Base-by-base conservation (phyloP, 2,888 invertebrate genomes). In the Syrphus vitripennis region DNA sequence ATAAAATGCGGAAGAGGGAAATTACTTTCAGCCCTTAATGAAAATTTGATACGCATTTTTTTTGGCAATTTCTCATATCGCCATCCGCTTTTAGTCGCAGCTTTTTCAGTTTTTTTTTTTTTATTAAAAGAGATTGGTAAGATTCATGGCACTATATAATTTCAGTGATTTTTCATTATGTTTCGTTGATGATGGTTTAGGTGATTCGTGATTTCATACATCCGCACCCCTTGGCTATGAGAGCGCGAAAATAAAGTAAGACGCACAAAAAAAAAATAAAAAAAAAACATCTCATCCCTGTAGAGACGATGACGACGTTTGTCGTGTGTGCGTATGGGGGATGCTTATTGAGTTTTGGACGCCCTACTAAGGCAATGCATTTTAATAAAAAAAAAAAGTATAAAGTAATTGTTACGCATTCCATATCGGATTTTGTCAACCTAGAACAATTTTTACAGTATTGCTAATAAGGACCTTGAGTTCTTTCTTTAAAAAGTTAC, bases 21-120 rank as follows among this genome's bases (percentile, higher is more conserved):
- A 86, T 86, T 86, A 86, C 86, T 87, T 88, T 87, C 79, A 80
- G 81, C 86, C 77, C 87, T 88, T 59, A 88, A 88, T 88, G 88
- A 88, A 88, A 88, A 88, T 88, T 88, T 88, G 88, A 87, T 88
- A 87, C 87, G 82, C 84, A 88, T 84, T 88, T 88, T 87, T 72
- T 88, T 87, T 72, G 88, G 88, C 82, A 87, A 88, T 88, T 87
- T 84, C 77, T 88, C 87, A 88, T 87, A 88, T 87, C 74, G 81
- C 76, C 74, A 75, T 87, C 63, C 81, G 77, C 71, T 65, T 69
- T 76, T 75, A 67, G 63, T 63, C 72, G n/a, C n/a, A 50, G 61
- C 42, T 76, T 75, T 63, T 77, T 37, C 19, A 29, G 29, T 7
- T 37, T 29, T 12, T 5, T 21, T 59, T 34, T 57, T 57, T 75